A percentile compares a stretch with the other conserved stretches of the same genome.
Conservation (phyloP, 2,113 vertebrate genomes). For the Gopherus flavomarginatus region DNA sequence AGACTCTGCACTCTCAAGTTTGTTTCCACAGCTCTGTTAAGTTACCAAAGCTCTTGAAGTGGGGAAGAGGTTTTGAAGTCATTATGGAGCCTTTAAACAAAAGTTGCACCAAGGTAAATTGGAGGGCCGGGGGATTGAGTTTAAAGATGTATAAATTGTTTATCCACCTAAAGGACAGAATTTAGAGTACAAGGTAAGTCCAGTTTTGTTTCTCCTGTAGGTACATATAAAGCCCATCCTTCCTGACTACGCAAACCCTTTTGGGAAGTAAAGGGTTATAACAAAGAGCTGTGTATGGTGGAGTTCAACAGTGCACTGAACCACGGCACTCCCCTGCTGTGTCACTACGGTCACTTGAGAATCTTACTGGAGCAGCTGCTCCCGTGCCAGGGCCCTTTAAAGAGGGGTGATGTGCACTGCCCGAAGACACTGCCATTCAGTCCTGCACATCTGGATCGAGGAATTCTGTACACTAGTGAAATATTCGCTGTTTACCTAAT, state of each 20-base stretch:
- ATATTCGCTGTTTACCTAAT: background rate
- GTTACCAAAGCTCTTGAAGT: background rate
- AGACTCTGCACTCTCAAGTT: background rate
- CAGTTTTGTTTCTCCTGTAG: background rate
- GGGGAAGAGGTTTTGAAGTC: background rate
- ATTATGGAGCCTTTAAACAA: background rate
- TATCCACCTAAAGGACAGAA: background rate
- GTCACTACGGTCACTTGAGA: background rate
- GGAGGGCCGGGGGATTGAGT: background rate
- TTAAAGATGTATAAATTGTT: background rate
- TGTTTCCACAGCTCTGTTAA: background rate
- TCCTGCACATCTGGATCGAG: background rate
- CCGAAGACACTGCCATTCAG: background rate
- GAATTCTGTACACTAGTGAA: background rate
- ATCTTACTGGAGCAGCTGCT: background rate
- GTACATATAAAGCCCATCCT: background rate
- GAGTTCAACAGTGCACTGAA: no score
- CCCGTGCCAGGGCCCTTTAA: background rate
- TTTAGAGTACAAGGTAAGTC: background rate
- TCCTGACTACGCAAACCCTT: background rate
- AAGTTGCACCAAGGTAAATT: background rate
- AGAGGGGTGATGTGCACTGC: background rate
- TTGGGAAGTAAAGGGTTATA: background rate
- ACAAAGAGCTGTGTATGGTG: background rate
- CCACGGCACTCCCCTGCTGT: background rate